phyloP scores from a whole-genome alignment of 1,140 invertebrate genomes.

The Anadara kagoshimensis region DNA sequence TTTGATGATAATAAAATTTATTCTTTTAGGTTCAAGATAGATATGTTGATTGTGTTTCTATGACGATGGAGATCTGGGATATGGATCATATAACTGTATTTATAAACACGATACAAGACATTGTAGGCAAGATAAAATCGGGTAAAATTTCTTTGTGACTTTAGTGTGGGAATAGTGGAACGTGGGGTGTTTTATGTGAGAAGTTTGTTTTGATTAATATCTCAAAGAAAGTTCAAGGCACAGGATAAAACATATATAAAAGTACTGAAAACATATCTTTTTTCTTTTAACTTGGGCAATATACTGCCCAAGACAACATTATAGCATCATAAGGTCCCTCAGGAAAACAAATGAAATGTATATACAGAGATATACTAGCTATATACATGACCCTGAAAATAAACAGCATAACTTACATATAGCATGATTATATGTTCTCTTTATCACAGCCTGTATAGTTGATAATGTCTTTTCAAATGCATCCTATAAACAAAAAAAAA shows the following conservation, averaged over 20 bases:
- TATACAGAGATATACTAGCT: too few species aligned
- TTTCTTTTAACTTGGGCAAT: too few species aligned
- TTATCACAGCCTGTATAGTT: constrained; percentile 56
- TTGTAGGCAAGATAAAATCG: constrained; percentile 48
- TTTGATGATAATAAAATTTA: constrained; percentile 4
- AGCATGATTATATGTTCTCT: constrained; percentile 48
- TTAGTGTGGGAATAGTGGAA: background rate
- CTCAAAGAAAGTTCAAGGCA: too few species aligned
- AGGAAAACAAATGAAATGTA: too few species aligned
- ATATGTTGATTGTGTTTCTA: constrained; percentile 59
- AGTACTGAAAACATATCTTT: too few species aligned
- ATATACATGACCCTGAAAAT: too few species aligned
- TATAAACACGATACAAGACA: constrained; percentile 63
- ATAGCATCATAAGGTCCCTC: too few species aligned
- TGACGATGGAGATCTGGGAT: constrained; percentile 59
- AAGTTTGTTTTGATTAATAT: background rate
- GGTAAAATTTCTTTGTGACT: constrained; percentile 32
- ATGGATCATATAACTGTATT: constrained; percentile 58
- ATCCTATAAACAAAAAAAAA: constrained; percentile 42
- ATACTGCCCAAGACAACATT: too few species aligned
- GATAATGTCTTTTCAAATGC: constrained; percentile 59
- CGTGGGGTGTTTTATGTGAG: too few species aligned
- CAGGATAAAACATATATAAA: too few species aligned
- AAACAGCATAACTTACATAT: constrained; percentile 39
- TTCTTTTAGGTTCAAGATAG: constrained; percentile 65